Percentiles rank a stretch among this genome's conserved stretches.
Evolutionary conservation across 1,140 invertebrate species (phyloP).

Genomic region (Drosophila tsacasi): DNA sequence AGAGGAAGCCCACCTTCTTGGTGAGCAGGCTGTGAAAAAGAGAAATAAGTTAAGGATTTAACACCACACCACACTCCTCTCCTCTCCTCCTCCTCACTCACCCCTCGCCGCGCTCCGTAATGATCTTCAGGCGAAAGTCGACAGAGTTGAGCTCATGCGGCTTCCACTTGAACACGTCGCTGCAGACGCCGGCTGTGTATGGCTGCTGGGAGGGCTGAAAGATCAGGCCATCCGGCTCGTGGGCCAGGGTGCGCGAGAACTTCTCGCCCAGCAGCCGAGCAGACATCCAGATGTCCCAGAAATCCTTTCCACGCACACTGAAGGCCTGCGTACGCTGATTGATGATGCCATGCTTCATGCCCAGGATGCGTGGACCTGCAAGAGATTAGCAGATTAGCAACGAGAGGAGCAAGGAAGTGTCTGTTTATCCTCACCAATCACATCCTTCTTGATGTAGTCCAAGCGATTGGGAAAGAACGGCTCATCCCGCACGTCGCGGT

Average conservation of each 20-base stretch:
- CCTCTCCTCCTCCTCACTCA: conserved; percentile 19
- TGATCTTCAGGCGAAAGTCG: conserved; percentile 96
- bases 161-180: conserved; percentile 99
- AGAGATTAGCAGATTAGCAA: background rate
- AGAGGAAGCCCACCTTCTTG: conserved; percentile 91
- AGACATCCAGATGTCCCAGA: conserved; percentile 92
- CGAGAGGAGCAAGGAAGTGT: background rate
- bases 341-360: conserved; percentile 91
- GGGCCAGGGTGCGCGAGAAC: conserved; percentile 93
- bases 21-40: conserved; percentile 73
- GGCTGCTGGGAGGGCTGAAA: conserved; percentile 96
- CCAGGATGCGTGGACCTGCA: conserved; percentile 88
- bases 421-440: conserved; percentile 85
- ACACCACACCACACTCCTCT: background rate
- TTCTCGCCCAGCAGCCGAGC: conserved; percentile 92
- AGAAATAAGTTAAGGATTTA: too few species aligned
- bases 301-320: conserved; percentile 94
- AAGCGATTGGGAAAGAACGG: conserved; percentile 92
- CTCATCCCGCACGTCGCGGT: conserved; percentile 91
- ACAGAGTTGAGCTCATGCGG: conserved; percentile 96
- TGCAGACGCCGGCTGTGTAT: conserved; percentile 93
- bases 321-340: conserved; percentile 93
- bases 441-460: conserved; percentile 91
- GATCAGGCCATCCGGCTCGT: conserved; percentile 99
- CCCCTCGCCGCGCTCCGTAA: conserved; percentile 89